These are phyloP conservation scores for Enteromius fasciolatus DNA, from an alignment of 2,797 vertebrate genomes.

Conservation along the genomic window DNA sequence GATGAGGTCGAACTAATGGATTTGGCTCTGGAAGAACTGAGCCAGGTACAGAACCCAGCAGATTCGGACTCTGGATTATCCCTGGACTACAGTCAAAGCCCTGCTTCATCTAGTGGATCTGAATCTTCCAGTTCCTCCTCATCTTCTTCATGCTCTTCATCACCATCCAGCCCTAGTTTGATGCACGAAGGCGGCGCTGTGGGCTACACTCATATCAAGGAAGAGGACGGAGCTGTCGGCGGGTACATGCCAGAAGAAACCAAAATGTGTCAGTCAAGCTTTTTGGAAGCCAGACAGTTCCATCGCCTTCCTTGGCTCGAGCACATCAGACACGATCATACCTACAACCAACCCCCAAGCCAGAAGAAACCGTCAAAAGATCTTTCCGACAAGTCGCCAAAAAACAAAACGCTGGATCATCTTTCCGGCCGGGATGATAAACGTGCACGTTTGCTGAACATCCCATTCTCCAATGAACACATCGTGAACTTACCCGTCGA, in stretches of 20 bases:
- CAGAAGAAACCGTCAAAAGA: slow-evolving; percentile 68
- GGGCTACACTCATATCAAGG: slow-evolving; percentile 84
- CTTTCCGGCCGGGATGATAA: slow-evolving; percentile 85
- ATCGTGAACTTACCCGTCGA: slow-evolving; percentile 94
- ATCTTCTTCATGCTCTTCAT: slow-evolving; percentile 77
- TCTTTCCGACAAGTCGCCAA: slow-evolving; percentile 34
- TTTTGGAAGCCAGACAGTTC: slow-evolving; percentile 79
- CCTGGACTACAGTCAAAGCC: slow-evolving; percentile 89
- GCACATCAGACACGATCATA: slow-evolving; percentile 91
- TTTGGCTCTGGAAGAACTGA: slow-evolving; percentile 85
- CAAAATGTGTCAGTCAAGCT: slow-evolving; percentile 82
- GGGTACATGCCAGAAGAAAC: slow-evolving; percentile 80
- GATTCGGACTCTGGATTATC: slow-evolving; percentile 96
- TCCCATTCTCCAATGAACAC: slow-evolving; percentile 91
- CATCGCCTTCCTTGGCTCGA: slow-evolving; percentile 84
- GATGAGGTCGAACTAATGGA: slow-evolving; percentile 89
- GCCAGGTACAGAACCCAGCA: slow-evolving; percentile 79
- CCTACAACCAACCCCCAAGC: slow-evolving; percentile 86
- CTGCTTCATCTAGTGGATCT: slow-evolving; percentile 85
- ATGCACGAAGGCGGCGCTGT: slow-evolving; percentile 79
- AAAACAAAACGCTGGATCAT: slow-evolving; percentile 71
- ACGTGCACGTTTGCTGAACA: slow-evolving; percentile 83
- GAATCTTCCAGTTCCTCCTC: slow-evolving; percentile 81
- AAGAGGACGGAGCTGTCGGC: slow-evolving; percentile 82
- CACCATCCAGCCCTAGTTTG: slow-evolving; percentile 70